Evolutionary conservation across 2,113 vertebrate species (phyloP).

Genomic region (Scopus umbretta): DNA sequence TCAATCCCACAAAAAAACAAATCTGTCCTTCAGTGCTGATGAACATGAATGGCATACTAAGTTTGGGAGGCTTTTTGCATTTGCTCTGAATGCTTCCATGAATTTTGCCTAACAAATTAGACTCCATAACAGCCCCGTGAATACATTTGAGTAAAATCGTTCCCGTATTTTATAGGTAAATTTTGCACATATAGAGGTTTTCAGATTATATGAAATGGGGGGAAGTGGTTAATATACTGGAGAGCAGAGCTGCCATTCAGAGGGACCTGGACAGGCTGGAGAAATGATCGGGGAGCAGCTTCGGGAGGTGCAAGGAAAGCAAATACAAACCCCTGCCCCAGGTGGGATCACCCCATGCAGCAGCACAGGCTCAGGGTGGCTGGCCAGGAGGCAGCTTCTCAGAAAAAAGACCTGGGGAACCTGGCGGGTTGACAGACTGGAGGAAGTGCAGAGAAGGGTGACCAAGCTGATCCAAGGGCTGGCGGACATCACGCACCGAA

Average conservation of each 20-base stretch:
- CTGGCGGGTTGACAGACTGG: background rate
- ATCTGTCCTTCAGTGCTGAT: background rate
- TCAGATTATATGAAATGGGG: background rate
- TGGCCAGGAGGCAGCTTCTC: background rate
- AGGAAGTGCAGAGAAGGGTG: background rate
- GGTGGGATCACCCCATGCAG: background rate
- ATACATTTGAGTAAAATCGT: background rate
- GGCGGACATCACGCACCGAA: fast-evolving
- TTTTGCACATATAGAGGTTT: background rate
- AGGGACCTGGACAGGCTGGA: background rate
- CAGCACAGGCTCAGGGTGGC: background rate
- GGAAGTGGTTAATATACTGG: background rate
- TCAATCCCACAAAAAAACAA: background rate
- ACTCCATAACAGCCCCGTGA: background rate
- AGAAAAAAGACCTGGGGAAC: background rate
- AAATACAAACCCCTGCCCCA: background rate
- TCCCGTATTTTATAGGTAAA: background rate
- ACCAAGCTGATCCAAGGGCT: background rate
- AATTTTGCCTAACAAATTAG: background rate
- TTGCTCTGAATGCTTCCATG: background rate
- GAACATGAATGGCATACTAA: background rate
- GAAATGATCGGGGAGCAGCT: background rate
- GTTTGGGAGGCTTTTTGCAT: background rate
- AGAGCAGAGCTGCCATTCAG: background rate
- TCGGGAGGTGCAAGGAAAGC: background rate